These are phyloP conservation scores for Porites divaricata DNA, from an alignment of 92 coral and sea anemone genomes.

Conservation along the genomic window DNA sequence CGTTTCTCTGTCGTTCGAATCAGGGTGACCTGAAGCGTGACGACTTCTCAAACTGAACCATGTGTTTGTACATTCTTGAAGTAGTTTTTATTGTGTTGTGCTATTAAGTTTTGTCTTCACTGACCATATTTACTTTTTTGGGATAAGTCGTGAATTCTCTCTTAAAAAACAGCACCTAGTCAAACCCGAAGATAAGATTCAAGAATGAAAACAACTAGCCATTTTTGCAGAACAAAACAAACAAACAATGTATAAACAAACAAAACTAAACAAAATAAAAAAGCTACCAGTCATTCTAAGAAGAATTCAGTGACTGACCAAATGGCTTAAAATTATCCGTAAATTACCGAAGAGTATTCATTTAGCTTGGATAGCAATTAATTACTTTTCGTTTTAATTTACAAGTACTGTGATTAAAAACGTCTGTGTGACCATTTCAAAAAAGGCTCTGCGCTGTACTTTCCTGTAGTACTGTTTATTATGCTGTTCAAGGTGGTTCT, in stretches of 20 bases:
- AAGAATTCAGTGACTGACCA: neutral
- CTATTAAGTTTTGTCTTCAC: neutral
- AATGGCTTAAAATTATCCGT: too few species aligned
- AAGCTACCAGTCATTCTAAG: neutral
- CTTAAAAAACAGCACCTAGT: neutral
- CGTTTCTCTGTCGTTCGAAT: neutral
- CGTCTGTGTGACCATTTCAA: neutral
- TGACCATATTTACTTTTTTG: neutral
- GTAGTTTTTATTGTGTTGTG: neutral
- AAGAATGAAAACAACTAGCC: too few species aligned
- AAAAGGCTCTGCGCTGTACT: neutral
- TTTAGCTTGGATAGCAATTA: too few species aligned
- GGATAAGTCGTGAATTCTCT: neutral
- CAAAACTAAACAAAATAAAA: neutral
- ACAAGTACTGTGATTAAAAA: too few species aligned
- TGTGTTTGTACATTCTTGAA: neutral
- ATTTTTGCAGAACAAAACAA: neutral
- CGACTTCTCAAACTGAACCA: neutral
- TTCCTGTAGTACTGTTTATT: neutral
- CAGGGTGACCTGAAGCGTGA: neutral
- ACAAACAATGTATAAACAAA: neutral
- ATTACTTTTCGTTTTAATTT: too few species aligned
- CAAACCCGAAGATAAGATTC: neutral
- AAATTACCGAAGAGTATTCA: too few species aligned
- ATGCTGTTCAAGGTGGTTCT: neutral